These are phyloP conservation scores for Anolis apletophallus DNA, from an alignment of 2,797 vertebrate genomes.

Conservation along the genomic window DNA sequence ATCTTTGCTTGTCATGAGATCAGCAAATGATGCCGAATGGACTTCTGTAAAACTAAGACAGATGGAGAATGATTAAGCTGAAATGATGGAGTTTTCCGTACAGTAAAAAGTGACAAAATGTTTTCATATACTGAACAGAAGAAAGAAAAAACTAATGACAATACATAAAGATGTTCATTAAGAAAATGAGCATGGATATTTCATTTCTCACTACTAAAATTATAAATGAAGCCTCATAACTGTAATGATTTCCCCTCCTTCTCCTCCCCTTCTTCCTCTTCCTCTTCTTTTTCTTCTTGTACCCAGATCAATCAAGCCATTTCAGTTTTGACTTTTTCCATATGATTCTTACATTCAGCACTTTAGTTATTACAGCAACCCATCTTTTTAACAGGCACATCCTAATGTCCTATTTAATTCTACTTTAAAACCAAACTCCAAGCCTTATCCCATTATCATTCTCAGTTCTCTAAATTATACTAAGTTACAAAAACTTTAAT, in stretches of 20 bases:
- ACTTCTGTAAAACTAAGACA: neutral
- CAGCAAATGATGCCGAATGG: neutral
- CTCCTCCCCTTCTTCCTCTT: too few relatives aligned
- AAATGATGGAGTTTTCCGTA: neutral
- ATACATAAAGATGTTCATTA: conserved; percentile 14
- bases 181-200: conserved; percentile 18
- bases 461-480: conserved; percentile 19
- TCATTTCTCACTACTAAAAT: conserved; percentile 26
- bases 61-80: neutral
- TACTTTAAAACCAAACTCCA: conserved; percentile 24
- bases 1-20: neutral
- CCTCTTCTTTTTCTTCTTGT: too few relatives aligned
- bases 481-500: neutral
- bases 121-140: conserved; percentile 18
- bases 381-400: conserved; percentile 16
- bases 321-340: conserved; percentile 28
- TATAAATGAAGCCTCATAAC: conserved; percentile 4
- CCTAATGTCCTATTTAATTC: conserved; percentile 13
- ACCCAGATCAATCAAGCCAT: conserved; percentile 9
- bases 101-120: conserved; percentile 27
- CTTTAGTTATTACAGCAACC: neutral
- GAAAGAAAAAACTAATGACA: neutral
- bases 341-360: conserved; percentile 23
- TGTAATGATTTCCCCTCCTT: neutral
- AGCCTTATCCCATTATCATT: neutral